These are phyloP conservation scores for Calephelis nemesis DNA, from an alignment of 1,140 invertebrate genomes.

Conservation along the genomic window DNA sequence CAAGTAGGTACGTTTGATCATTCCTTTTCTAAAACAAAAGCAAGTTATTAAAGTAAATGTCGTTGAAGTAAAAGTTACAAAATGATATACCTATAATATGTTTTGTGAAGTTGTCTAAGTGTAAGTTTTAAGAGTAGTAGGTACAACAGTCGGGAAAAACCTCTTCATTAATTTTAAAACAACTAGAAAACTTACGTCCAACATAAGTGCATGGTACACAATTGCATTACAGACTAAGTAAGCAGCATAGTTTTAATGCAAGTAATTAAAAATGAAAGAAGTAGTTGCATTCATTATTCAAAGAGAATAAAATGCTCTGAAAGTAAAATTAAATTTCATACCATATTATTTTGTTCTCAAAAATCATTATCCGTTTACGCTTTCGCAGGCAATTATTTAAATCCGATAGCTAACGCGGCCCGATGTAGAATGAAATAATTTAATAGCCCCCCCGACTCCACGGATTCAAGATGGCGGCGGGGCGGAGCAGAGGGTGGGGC, in stretches of 20 bases:
- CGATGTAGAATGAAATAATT: constrained; percentile 77
- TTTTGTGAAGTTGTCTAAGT: too few species aligned
- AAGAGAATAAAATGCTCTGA: constrained; percentile 31
- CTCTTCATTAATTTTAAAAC: background rate
- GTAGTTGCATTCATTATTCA: constrained; percentile 17
- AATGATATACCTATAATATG: too few species aligned
- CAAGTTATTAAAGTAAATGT: too few species aligned
- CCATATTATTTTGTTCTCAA: constrained; percentile 72
- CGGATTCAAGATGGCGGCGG: constrained; percentile 70
- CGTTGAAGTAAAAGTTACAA: too few species aligned
- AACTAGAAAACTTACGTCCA: background rate
- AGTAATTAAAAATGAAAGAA: constrained; percentile 4
- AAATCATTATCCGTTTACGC: constrained; percentile 77
- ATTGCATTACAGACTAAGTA: constrained; percentile 16
- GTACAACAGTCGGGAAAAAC: too few species aligned
- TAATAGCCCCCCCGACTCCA: constrained; percentile 64
- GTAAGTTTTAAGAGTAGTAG: too few species aligned
- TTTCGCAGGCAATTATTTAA: constrained; percentile 77
- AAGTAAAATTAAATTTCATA: constrained; percentile 57
- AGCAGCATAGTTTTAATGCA: constrained; percentile 5
- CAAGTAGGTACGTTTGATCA: too few species aligned
- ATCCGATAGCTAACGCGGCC: constrained; percentile 70
- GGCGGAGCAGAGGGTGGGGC: constrained; percentile 69
- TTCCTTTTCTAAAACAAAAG: too few species aligned
- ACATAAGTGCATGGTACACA: constrained; percentile 15